Conservation (phyloP, 2,888 invertebrate genomes). For the Seira musarum region DNA sequence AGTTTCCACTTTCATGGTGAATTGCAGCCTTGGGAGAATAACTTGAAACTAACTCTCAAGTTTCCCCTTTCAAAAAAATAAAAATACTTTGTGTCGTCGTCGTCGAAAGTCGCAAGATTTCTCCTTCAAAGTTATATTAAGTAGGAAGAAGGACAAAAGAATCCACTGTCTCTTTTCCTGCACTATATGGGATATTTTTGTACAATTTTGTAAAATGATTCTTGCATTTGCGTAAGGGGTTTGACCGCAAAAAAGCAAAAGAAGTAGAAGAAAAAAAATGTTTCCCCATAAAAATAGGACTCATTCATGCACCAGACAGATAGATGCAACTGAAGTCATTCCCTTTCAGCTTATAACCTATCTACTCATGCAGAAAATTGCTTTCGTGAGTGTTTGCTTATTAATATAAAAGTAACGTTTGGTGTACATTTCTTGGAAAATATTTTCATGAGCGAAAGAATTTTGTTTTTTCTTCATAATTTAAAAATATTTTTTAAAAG, state of each 20-base stretch:
- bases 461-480: too few relatives aligned
- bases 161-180: background rate
- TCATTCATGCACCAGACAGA: background rate
- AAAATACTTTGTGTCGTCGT: background rate
- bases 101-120: constrained; percentile 13
- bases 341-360: constrained; percentile 7
- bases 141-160: constrained; percentile 6
- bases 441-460: too few relatives aligned
- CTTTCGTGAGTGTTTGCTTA: constrained; percentile 7
- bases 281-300: background rate
- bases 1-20: constrained; percentile 42
- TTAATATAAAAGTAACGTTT: constrained; percentile 4
- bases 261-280: background rate
- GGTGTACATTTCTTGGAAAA: too few relatives aligned
- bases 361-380: constrained; percentile 8
- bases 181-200: too few relatives aligned
- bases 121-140: background rate
- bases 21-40: constrained; percentile 51
- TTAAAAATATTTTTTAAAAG: too few relatives aligned
- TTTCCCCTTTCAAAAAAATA: constrained; percentile 23
- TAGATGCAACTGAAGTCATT: constrained; percentile 14
- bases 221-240: constrained; percentile 8
- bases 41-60: constrained; percentile 39
- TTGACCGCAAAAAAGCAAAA: constrained; percentile 2
- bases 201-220: constrained; percentile 9